Evolutionary conservation across 2,113 vertebrate genomes (phyloP), one percentile per base, ranked within the genome.

Genomic region (Columba janthina): DNA sequence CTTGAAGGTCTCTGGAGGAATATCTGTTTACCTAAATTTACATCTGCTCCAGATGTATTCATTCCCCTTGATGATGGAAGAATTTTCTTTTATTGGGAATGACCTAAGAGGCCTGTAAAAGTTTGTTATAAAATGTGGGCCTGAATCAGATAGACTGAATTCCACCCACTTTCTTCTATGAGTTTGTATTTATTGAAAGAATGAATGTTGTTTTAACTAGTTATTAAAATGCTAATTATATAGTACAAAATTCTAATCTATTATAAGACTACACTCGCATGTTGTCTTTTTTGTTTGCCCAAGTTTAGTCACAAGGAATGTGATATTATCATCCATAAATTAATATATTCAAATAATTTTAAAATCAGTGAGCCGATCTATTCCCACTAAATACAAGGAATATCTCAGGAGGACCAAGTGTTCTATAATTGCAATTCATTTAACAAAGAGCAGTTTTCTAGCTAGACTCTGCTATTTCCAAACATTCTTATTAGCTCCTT

Each of bases 161-260:
- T 87, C 14, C 15, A 31, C 51, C 51, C 14, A 65, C 20, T 76
- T 86, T 51, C 12, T 70, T 73, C 54, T 61, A 19, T 42, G 1
- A 0, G 10, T 32, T 84, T 66, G 26, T 42, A 62, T 25, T 51
- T 91, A 34, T 62, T 62, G 66, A 93, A 93, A 80, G 5, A 84
- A 62, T 42, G 10, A 61, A 34, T 53, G 17, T 22, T 61, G 15
- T 0, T 54, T 84, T 80, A 81, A 14, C 20, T 67, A 80, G 36
- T 67, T 85, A 90, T 90, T 88, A 85, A 88, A 78, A 85, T 93
- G 29, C 6, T 93, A 85, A 79, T 93, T 90, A 69, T 57, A 51
- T 17, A 61, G 22, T 16, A 69, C 8, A 32, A 26, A 61, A 77
- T 73, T 90, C 28, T 80, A 69, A 76, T 83, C 32, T 73, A 4